Base-by-base conservation (phyloP, 1,140 invertebrate genomes). In the Euschistus heros region DNA sequence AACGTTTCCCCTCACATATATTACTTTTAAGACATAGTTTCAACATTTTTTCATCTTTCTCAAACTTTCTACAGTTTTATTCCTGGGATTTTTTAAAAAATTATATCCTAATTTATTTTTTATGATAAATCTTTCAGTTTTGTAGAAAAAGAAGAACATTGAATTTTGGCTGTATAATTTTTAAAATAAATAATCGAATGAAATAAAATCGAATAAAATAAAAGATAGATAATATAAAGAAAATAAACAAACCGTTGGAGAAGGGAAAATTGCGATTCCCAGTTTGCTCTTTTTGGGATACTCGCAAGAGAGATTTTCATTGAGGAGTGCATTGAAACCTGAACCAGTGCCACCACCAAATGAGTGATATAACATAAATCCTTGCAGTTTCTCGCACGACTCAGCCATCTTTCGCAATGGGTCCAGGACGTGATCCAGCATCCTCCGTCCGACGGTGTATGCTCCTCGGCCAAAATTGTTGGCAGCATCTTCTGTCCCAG, bases 401-500 rank as follows among this genome's bases (percentile, higher is more conserved):
- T 93, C 89, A n/a, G 86, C 84, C 46, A 83, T 71, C 69, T 83
- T 83, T 27, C 78, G 75, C 13, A 66, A 74, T 14, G 59, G 33
- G 69, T 90, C 85, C 67, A 87, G 73, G 4, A 86, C 81, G 0
- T 82, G 62, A 65, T 87, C 83, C 20, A 89, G 79, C 68, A 90
- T 80, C 74, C 87, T 88, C 69, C 84, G 84, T 1, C 89, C 90
- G 65, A 91, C 84, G 3, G 87, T 86, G 74, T 91, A 91, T 67
- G 91, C 88, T 46, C 91, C 91, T 50, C 79, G 70, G 6, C 80
- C 80, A 68, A 77, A 80, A 70, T 76, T 78, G 70, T 81, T 82
- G 30, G 82, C 82, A 1, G 82, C 81, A 70, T 84, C 83, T 71
- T 84, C 82, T 69, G 82, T 83, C 0, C 81, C 81, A 26, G 76